Conservation (phyloP, 2,113 vertebrate species). For the Numenius arquata region DNA sequence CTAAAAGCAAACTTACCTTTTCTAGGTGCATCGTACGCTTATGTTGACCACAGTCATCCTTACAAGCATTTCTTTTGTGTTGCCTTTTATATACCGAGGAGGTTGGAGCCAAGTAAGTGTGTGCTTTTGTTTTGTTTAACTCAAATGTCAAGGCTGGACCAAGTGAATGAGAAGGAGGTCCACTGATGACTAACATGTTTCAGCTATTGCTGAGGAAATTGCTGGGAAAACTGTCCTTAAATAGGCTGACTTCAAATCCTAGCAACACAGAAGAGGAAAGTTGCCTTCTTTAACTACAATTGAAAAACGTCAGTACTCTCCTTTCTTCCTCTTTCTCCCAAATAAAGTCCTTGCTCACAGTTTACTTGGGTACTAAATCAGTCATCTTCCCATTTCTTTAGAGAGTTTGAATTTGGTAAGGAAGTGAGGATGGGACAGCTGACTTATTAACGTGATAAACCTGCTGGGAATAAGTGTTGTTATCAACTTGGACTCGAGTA, state of each 20-base stretch:
- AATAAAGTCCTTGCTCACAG: background rate
- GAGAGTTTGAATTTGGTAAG: background rate
- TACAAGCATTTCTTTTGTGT: slow-evolving; percentile 77
- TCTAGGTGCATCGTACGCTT: slow-evolving; percentile 80
- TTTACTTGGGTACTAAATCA: background rate
- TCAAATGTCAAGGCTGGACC: background rate
- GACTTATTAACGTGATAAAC: background rate
- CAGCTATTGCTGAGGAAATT: background rate
- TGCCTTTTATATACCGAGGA: slow-evolving; percentile 85
- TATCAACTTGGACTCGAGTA: background rate
- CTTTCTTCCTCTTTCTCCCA: background rate
- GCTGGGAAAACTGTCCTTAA: background rate
- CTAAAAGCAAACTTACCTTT: background rate
- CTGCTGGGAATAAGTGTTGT: background rate
- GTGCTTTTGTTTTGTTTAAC: background rate
- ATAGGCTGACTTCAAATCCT: background rate
- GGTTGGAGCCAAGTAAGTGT: slow-evolving; percentile 83
- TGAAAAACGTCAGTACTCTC: background rate
- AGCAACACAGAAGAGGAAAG: background rate
- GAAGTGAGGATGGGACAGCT: background rate
- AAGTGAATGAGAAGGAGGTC: background rate
- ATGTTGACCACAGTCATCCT: slow-evolving; percentile 81
- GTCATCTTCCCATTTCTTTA: background rate
- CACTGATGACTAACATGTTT: background rate
- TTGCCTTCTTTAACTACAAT: background rate